Conservation (phyloP, 2,888 invertebrate genomes). For the Celastrina argiolus region DNA sequence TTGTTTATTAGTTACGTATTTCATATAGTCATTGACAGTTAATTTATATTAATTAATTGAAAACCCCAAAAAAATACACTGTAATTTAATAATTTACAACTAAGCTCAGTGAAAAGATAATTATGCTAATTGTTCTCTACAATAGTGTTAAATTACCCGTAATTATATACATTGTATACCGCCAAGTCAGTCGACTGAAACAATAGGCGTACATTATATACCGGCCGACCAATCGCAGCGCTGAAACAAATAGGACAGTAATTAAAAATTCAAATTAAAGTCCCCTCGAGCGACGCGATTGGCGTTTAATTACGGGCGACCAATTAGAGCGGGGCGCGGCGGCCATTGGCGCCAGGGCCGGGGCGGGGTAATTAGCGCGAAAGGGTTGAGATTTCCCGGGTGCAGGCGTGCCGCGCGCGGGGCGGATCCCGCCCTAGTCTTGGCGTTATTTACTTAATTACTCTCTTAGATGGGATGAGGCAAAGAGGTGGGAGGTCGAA, state of each 20-base stretch:
- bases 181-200: constrained; percentile 39
- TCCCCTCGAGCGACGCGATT: constrained; percentile 62
- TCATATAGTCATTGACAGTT: too few species aligned
- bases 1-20: neutral
- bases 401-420: constrained; percentile 32
- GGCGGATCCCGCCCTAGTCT: neutral
- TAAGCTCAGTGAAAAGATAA: neutral
- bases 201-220: constrained; percentile 62
- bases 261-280: constrained; percentile 76
- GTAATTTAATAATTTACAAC: too few species aligned
- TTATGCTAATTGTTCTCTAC: neutral
- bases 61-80: too few species aligned
- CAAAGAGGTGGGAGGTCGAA: neutral
- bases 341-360: constrained; percentile 68
- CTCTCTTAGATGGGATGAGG: constrained; percentile 44
- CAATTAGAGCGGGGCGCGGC: constrained; percentile 64
- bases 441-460: constrained; percentile 54
- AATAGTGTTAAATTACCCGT: neutral
- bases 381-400: constrained; percentile 76
- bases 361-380: constrained; percentile 77
- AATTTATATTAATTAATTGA: too few species aligned
- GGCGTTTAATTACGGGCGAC: constrained; percentile 73
- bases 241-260: constrained; percentile 45
- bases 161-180: neutral
- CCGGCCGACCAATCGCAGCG: constrained; percentile 57